Evolutionary conservation across 2,113 vertebrate genomes (phyloP).

Genomic region (Antechinus flavipes): DNA sequence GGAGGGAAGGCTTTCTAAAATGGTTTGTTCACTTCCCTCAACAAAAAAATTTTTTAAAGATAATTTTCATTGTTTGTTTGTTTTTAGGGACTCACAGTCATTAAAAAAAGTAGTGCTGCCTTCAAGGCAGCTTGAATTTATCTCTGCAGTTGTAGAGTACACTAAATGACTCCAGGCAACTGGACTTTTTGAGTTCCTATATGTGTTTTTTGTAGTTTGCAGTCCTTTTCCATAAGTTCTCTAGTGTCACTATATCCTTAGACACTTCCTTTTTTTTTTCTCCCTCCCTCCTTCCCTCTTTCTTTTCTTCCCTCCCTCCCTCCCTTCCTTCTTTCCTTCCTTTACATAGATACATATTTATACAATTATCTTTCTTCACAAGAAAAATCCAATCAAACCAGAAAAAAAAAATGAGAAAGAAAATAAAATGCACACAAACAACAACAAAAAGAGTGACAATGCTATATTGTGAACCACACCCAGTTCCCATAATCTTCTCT

Average conservation of each 20-base stretch:
- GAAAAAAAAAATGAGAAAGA: no score
- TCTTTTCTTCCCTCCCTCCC: no score
- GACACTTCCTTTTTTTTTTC: neutral
- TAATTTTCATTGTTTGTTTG: no score
- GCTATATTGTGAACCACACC: no score
- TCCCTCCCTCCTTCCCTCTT: no score
- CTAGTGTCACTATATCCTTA: neutral
- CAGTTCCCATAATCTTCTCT: no score
- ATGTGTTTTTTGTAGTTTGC: neutral
- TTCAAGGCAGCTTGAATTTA: neutral
- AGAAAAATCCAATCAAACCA: no score
- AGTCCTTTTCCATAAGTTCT: neutral
- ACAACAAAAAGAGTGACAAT: no score
- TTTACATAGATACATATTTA: no score
- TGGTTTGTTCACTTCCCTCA: conserved; percentile 19
- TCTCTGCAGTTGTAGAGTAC: neutral
- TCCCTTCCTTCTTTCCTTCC: no score
- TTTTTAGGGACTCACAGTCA: neutral
- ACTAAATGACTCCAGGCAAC: neutral
- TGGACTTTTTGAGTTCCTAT: neutral
- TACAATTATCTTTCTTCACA: no score
- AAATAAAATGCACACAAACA: no score
- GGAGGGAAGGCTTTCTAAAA: conserved; percentile 38
- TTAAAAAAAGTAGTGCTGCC: neutral
- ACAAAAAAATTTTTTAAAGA: neutral